Percentiles rank a stretch among this genome's conserved stretches.
Evolutionary conservation across 2,797 vertebrate species (phyloP).

Genomic region (Botia almorhae): DNA sequence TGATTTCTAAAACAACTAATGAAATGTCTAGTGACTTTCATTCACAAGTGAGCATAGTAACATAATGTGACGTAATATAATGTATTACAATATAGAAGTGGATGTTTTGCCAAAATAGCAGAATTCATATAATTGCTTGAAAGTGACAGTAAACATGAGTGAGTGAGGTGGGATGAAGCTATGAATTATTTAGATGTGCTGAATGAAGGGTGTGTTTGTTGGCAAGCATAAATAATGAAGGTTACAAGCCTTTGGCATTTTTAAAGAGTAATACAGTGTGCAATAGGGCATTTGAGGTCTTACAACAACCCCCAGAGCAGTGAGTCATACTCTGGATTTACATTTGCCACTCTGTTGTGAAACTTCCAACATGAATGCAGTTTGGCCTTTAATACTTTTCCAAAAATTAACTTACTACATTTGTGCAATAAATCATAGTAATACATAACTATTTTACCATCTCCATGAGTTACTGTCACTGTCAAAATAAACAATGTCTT

Average conservation of each 20-base stretch:
- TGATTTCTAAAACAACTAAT: not conserved
- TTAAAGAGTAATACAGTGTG: not conserved
- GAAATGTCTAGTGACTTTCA: too few species aligned
- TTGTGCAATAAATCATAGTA: too few species aligned
- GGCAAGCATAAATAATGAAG: slow-evolving; percentile 25
- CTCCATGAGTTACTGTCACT: too few species aligned
- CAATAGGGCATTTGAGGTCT: slow-evolving; percentile 2
- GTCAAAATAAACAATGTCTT: too few species aligned
- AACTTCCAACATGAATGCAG: not conserved
- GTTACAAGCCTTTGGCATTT: not conserved
- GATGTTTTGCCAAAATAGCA: not conserved
- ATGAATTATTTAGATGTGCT: slow-evolving; percentile 44
- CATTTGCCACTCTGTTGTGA: not conserved
- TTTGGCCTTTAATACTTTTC: not conserved
- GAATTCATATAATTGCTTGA: not conserved
- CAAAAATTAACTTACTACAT: too few species aligned
- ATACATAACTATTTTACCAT: too few species aligned
- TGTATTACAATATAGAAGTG: too few species aligned
- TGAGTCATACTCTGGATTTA: not conserved
- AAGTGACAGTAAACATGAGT: slow-evolving; percentile 12
- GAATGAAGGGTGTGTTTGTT: slow-evolving; percentile 20
- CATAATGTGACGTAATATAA: too few species aligned
- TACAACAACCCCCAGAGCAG: not conserved
- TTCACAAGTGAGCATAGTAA: too few species aligned
- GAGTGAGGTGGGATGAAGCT: slow-evolving; percentile 36